Percentiles rank a stretch among this genome's conserved stretches.
phyloP scores from a whole-genome alignment of 2,888 invertebrate species.

The Heliconius sara region DNA sequence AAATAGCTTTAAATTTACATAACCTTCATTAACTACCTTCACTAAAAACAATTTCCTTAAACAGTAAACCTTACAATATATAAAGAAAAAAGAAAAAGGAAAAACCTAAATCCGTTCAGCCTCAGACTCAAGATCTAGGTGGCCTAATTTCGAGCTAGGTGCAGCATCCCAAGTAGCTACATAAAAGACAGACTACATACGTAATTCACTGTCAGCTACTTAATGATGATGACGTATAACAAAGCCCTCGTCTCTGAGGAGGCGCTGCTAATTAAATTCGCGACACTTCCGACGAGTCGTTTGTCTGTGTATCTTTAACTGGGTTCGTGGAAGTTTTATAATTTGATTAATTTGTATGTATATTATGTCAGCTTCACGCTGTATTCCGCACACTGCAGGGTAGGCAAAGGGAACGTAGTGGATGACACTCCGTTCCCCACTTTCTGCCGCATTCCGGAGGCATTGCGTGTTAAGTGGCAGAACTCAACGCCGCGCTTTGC shows the following conservation, averaged over 20 bases:
- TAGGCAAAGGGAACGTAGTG: no score
- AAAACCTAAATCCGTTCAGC: conserved; percentile 18
- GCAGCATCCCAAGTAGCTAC: conserved; percentile 14
- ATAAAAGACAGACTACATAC: conserved; percentile 18
- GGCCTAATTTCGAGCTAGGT: conserved; percentile 23
- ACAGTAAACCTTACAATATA: background rate
- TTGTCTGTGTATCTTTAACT: conserved; percentile 32
- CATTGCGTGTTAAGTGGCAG: no score
- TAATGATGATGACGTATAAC: conserved; percentile 41
- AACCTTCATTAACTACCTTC: background rate
- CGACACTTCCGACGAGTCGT: conserved; percentile 38
- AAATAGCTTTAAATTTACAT: background rate
- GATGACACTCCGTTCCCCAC: no score
- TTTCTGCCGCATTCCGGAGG: no score
- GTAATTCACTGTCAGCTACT: conserved; percentile 33
- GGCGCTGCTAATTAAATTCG: conserved; percentile 40
- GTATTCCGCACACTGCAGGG: no score
- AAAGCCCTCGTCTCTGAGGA: conserved; percentile 26
- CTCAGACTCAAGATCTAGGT: conserved; percentile 28
- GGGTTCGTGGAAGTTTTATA: background rate
- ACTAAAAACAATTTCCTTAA: no score
- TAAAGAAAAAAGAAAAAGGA: background rate
- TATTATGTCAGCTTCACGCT: no score
- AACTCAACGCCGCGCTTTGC: no score
- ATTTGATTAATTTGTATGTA: background rate